Conservation (phyloP, 2,797 vertebrate genomes). For the Acipenser transmontanus region DNA sequence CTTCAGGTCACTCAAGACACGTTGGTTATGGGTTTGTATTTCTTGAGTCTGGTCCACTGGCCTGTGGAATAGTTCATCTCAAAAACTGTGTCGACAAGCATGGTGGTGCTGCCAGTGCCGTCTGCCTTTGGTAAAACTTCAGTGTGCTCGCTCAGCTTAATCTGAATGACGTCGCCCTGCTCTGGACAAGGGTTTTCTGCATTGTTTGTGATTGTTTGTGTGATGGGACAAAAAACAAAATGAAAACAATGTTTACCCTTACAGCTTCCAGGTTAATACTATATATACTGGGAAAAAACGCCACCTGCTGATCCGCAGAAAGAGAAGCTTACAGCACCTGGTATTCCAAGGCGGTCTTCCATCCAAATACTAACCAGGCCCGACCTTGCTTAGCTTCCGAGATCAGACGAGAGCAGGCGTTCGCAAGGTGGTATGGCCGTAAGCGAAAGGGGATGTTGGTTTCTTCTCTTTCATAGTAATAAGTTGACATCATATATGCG, state of each 20-base stretch:
- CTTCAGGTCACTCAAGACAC: slow-evolving; percentile 65
- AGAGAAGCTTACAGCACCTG: slow-evolving; percentile 34
- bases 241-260: too few relatives aligned
- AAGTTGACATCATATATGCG: too few relatives aligned
- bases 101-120: slow-evolving; percentile 95
- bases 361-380: slow-evolving; percentile 28
- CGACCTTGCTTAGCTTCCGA: background rate
- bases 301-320: too few relatives aligned
- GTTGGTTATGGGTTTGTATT: slow-evolving; percentile 97
- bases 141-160: slow-evolving; percentile 96
- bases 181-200: slow-evolving; percentile 98
- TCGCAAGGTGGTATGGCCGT: too few relatives aligned
- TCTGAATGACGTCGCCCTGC: slow-evolving; percentile 97
- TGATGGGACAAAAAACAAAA: too few relatives aligned
- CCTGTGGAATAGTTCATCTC: slow-evolving; percentile 99
- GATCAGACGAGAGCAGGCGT: too few relatives aligned
- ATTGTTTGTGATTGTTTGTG: too few relatives aligned
- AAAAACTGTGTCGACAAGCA: slow-evolving; percentile 97
- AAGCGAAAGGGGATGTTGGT: too few relatives aligned
- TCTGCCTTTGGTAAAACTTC: slow-evolving; percentile 90
- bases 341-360: slow-evolving; percentile 25
- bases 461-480: too few relatives aligned
- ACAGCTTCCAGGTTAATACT: too few relatives aligned
- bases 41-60: slow-evolving; percentile 98
- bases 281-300: too few relatives aligned